Evolutionary conservation across 2,113 vertebrate genomes (phyloP), one percentile per base, ranked within the genome.

Genomic region (Siniperca chuatsi): DNA sequence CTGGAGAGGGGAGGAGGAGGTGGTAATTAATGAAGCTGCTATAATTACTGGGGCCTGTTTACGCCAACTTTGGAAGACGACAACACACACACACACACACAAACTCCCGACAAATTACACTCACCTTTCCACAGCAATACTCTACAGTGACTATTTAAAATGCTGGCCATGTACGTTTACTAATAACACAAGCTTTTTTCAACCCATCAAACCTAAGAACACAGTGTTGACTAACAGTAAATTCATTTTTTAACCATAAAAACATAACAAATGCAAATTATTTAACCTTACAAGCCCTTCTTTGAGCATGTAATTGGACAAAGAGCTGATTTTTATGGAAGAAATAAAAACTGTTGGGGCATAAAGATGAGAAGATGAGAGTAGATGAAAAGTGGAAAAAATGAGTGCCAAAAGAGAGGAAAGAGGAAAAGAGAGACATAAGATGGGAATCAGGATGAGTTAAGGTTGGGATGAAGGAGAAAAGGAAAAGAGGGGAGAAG

Each of bases 21-120:
- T 92, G 87, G 79, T 92, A 91, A 92, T 94, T 95, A 95, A 92
- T 93, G 92, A 90, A 89, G 88, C 89, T 77, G 79, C 90, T 86
- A 75, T 94, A 92, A 93, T 94, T 93, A 91, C 82, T 48, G 79
- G 18, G 57, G 75, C 68, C 81, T 93, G 85, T 92, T 92, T 92
- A 90, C 57, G 88, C 92, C 90, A 91, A 89, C 75, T 87, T 82
- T 70, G 21, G 70, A 81, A 68, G 79, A 82, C 77, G 48, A n/a
- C 64, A 71, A 72, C 82, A 71, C 64, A 76, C 74, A 76, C 75
- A 73, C 48, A 75, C 57, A 81, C 67, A 79, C 57, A 81, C 21
- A 79, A 44, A 71, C 42, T 48, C 29, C 10, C 2, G 15, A 58
- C 67, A 58, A 85, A 84, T 87, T 46, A 58, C 67, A 0, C 64